These are phyloP conservation scores for Timema cristinae DNA, from an alignment of 2,888 invertebrate genomes.

Conservation along the genomic window DNA sequence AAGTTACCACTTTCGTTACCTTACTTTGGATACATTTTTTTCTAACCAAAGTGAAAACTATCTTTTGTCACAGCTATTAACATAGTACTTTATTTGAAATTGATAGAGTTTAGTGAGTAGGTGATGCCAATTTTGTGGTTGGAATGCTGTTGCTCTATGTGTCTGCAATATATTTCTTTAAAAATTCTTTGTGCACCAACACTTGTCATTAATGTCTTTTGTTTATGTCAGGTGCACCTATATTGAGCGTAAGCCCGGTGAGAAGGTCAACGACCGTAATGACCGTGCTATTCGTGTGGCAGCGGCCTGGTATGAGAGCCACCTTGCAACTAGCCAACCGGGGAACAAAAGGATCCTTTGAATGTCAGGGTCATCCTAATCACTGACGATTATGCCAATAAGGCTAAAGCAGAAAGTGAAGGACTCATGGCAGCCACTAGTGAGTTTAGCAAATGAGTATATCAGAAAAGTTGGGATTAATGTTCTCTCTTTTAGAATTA, in stretches of 20 bases:
- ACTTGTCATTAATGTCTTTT: background rate
- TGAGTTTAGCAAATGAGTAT: slow-evolving; percentile 43
- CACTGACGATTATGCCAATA: slow-evolving; percentile 80
- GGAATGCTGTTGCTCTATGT: background rate
- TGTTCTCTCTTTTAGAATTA: no score
- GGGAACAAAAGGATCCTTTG: slow-evolving; percentile 35
- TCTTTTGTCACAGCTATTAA: no score
- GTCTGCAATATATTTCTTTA: slow-evolving; percentile 13
- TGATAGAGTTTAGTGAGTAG: no score
- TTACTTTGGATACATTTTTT: no score
- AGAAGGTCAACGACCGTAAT: slow-evolving; percentile 85
- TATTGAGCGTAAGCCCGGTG: slow-evolving; percentile 73
- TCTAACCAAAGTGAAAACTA: no score
- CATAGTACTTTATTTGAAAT: no score
- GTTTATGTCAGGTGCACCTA: slow-evolving; percentile 71
- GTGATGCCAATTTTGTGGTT: no score
- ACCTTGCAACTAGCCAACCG: slow-evolving; percentile 51
- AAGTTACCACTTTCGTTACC: no score
- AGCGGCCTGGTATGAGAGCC: slow-evolving; percentile 76
- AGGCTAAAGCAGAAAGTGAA: slow-evolving; percentile 63
- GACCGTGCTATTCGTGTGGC: slow-evolving; percentile 84
- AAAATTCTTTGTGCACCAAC: background rate
- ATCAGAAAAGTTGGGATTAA: no score
- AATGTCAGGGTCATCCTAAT: slow-evolving; percentile 66
- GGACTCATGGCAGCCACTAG: slow-evolving; percentile 68